A percentile compares a stretch with the other conserved stretches of the same genome.
Evolutionary conservation across 64 coral and sea anemone genomes (phyloP).

Genomic region (Catalaphyllia jardinei): DNA sequence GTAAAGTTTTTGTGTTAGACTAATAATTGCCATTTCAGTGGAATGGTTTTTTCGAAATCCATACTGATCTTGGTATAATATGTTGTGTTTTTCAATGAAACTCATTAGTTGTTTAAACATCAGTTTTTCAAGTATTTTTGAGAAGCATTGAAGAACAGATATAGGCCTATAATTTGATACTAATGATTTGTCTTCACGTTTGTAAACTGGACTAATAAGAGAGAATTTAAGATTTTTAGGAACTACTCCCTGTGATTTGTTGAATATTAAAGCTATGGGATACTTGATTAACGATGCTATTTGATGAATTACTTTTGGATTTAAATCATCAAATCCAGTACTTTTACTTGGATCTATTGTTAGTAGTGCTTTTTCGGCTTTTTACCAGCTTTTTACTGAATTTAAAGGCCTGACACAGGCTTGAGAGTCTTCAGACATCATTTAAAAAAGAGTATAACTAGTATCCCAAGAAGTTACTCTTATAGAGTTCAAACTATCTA

Average conservation of each 20-base stretch:
- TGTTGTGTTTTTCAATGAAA: background rate
- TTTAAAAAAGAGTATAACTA: too few relatives aligned
- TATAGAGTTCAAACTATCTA: too few relatives aligned
- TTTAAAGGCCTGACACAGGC: too few relatives aligned
- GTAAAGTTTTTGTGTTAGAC: background rate
- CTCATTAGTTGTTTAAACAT: background rate
- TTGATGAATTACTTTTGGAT: too few relatives aligned
- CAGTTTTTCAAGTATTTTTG: conserved; percentile 8
- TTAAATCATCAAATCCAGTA: too few relatives aligned
- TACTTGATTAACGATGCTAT: background rate
- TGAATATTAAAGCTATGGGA: background rate
- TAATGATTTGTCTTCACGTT: background rate
- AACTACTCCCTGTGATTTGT: background rate
- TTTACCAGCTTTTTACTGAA: too few relatives aligned
- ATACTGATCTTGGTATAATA: conserved; percentile 4
- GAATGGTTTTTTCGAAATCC: background rate
- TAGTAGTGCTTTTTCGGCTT: too few relatives aligned
- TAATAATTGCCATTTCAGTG: background rate
- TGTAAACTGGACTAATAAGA: background rate
- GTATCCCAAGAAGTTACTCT: too few relatives aligned
- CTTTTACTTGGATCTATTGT: too few relatives aligned
- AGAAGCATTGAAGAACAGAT: background rate
- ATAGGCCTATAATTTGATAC: background rate
- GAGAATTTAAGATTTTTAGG: background rate
- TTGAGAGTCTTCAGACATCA: too few relatives aligned